Evolutionary conservation across 1,140 invertebrate species (phyloP), one percentile per base, ranked within the genome.

Genomic region (Maconellicoccus hirsutus): DNA sequence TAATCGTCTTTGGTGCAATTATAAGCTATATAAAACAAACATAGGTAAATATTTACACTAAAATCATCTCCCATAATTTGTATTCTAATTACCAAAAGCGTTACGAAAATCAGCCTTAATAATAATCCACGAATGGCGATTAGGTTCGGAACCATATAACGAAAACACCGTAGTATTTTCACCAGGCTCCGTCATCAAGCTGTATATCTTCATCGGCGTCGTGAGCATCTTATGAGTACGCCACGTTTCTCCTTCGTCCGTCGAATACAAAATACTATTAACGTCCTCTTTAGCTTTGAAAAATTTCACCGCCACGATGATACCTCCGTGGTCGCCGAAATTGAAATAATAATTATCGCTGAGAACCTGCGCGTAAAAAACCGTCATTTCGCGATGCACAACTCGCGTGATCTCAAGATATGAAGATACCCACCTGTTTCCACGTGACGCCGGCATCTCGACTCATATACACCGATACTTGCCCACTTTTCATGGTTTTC

Each of bases 131-230:
- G 89, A 85, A 77, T 94, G 92, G 3, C 4, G 12, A 6, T 33
- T 33, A 70, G 85, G 82, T 0, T 85, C 84, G 7, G 84, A 82
- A 42, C 92, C 93, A 80, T 95, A 96, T 81, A 96, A 86, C 0
- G 92, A 94, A 76, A 96, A 96, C 0, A 91, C 84, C 0, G 92
- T 93, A 0, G 92, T 93, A 78, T 93, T 93, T 78, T 94, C 92
- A 6, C 92, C 93, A 0, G 92, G 92, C 78, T 95, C 92, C 0
- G 92, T 94, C 86, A 94, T 90, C 1, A 95, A 78, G 2, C 92
- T 92, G 78, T 94, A 94, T 16, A 95, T 85, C 27, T 85, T 82
- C 0, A 92, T 82, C 78, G 88, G 85, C 71, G 88, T 83, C 12
- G 86, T 82, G 71, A 85, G 84, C 77, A 96, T 93, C 73, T 84